Percentiles rank a stretch among this genome's conserved stretches.
phyloP scores from a whole-genome alignment of 2,888 invertebrate genomes.

The Himalopsyche kuldschensis region DNA sequence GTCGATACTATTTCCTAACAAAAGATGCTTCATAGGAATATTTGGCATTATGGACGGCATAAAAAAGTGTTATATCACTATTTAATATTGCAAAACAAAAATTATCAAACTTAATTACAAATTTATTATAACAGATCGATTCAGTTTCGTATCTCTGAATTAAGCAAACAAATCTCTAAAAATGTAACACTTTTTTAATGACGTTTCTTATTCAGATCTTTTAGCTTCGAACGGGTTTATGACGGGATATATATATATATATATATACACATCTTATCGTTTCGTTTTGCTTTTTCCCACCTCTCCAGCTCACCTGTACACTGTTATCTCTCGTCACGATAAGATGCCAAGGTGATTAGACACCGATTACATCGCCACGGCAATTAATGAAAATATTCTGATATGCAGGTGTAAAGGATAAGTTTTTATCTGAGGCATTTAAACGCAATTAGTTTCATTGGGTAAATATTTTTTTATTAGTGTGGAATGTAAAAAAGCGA shows the following conservation, averaged over 20 bases:
- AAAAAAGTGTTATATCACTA: no score
- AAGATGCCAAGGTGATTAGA: neutral
- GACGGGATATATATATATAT: neutral
- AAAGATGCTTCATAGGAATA: no score
- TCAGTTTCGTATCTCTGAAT: neutral
- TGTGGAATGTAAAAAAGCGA: neutral
- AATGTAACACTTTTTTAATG: neutral
- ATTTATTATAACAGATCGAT: no score
- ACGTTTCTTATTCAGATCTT: neutral
- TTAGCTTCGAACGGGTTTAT: neutral
- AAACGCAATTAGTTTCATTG: neutral
- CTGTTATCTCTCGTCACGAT: neutral
- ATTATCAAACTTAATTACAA: no score
- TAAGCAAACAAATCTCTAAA: neutral
- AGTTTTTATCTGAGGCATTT: neutral
- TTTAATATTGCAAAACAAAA: no score
- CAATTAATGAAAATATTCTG: neutral
- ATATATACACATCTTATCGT: neutral
- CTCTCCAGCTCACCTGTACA: neutral
- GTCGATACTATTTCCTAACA: no score
- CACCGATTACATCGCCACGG: neutral
- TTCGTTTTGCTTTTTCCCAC: neutral
- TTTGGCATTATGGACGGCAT: no score
- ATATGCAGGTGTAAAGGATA: neutral
- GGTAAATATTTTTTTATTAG: neutral